These are phyloP conservation scores for Metalampra italica DNA, from an alignment of 2,888 invertebrate species.

Conservation along the genomic window DNA sequence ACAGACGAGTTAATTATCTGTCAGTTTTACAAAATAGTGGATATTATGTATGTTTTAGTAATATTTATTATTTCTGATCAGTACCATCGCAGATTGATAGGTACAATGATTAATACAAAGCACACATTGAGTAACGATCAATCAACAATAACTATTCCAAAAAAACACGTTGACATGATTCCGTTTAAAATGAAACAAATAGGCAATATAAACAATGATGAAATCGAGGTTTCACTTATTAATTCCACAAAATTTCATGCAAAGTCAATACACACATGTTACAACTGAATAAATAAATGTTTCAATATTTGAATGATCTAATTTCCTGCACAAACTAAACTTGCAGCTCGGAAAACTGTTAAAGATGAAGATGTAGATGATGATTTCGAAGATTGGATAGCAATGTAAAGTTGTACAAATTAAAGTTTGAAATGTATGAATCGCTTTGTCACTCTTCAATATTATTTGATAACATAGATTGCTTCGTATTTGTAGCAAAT, in stretches of 20 bases:
- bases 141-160: constrained; percentile 9
- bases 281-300: constrained; percentile 28
- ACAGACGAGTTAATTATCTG: too few relatives aligned
- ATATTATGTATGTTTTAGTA: too few relatives aligned
- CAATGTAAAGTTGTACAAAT: constrained; percentile 10
- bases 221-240: constrained; percentile 32
- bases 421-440: constrained; percentile 11
- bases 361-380: background rate
- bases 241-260: constrained; percentile 16
- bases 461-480: constrained; percentile 10
- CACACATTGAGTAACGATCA: constrained; percentile 6
- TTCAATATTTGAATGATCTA: constrained; percentile 32
- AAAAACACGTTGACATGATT: constrained; percentile 21
- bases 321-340: constrained; percentile 23
- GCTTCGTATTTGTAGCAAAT: background rate
- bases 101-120: background rate
- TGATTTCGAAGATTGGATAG: background rate
- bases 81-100: too few relatives aligned
- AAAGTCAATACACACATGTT: constrained; percentile 21
- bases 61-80: too few relatives aligned
- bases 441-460: constrained; percentile 21
- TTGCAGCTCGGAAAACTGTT: constrained; percentile 8
- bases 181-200: constrained; percentile 15
- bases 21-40: too few relatives aligned
- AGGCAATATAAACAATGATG: constrained; percentile 25